phyloP scores from a whole-genome alignment of 2,888 invertebrate genomes.

The Alloplasta piceator region DNA sequence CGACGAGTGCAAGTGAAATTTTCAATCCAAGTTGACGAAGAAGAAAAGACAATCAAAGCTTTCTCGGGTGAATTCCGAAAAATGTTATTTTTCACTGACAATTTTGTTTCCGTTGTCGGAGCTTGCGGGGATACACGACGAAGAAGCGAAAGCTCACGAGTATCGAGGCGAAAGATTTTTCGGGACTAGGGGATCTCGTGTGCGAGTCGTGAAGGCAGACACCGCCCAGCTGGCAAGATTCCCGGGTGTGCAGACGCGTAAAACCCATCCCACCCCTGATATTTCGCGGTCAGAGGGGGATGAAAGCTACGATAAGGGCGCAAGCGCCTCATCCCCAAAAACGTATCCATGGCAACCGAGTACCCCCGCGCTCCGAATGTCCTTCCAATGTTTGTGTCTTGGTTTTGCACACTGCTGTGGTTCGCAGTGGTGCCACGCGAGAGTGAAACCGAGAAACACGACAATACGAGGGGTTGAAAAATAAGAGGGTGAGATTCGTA shows the following conservation, averaged over 20 bases:
- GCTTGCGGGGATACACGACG: no score
- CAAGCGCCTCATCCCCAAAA: constrained; percentile 68
- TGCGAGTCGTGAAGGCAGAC: constrained; percentile 82
- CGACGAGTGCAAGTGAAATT: neutral
- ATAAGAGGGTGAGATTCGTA: constrained; percentile 6
- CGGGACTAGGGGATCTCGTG: constrained; percentile 33
- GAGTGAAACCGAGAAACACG: constrained; percentile 30
- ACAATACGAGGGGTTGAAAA: no score
- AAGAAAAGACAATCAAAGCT: no score
- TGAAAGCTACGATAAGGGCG: constrained; percentile 48
- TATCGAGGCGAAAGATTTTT: constrained; percentile 38
- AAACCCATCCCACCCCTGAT: constrained; percentile 75
- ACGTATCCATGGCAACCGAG: constrained; percentile 81
- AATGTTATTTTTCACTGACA: no score
- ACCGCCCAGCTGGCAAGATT: constrained; percentile 84
- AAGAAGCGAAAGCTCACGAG: constrained; percentile 15
- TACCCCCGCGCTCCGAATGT: constrained; percentile 18
- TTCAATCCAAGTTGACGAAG: no score
- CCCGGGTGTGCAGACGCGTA: constrained; percentile 80
- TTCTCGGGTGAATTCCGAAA: no score
- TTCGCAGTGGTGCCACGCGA: constrained; percentile 41
- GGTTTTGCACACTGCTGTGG: constrained; percentile 44
- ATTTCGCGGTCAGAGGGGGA: constrained; percentile 50
- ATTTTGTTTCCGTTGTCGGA: no score
- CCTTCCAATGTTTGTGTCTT: constrained; percentile 19